phyloP scores from a whole-genome alignment of 2,888 invertebrate species.

The Entomobrya proxima region DNA sequence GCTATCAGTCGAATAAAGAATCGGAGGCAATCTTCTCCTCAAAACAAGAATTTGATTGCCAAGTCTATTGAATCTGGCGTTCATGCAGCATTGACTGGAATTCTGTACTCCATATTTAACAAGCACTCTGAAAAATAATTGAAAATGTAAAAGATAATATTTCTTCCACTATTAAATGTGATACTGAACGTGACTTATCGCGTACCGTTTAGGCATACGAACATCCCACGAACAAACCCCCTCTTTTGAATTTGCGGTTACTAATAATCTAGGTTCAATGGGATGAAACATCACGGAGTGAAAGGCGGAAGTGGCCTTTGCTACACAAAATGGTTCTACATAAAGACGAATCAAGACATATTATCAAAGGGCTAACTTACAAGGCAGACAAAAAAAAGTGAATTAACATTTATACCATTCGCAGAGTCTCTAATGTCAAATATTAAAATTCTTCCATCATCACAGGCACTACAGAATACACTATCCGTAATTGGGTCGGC shows the following conservation, averaged over 20 bases:
- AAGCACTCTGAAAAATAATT: conserved; percentile 77
- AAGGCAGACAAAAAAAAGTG: neutral
- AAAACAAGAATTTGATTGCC: conserved; percentile 89
- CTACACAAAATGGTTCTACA: conserved; percentile 82
- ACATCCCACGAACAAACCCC: conserved; percentile 94
- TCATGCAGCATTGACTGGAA: conserved; percentile 88
- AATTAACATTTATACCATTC: conserved; percentile 37
- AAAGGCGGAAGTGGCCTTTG: conserved; percentile 87
- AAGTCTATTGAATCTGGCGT: conserved; percentile 89
- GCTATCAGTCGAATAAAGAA: conserved; percentile 83
- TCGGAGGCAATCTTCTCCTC: conserved; percentile 90
- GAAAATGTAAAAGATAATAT: conserved; percentile 1
- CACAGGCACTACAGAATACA: conserved; percentile 92
- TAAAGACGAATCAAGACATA: conserved; percentile 44
- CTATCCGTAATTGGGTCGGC: conserved; percentile 90
- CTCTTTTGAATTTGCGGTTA: conserved; percentile 92
- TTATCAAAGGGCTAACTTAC: too few species aligned
- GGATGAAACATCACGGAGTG: conserved; percentile 98
- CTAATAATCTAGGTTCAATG: conserved; percentile 86
- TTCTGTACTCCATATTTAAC: conserved; percentile 83
- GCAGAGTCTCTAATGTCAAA: conserved; percentile 87
- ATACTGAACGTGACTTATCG: neutral
- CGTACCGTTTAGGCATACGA: conserved; percentile 83
- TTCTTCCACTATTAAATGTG: neutral
- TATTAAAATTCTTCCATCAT: conserved; percentile 91